These are phyloP conservation scores for Oceanodroma tethys DNA, from an alignment of 2,113 vertebrate species.

Conservation along the genomic window DNA sequence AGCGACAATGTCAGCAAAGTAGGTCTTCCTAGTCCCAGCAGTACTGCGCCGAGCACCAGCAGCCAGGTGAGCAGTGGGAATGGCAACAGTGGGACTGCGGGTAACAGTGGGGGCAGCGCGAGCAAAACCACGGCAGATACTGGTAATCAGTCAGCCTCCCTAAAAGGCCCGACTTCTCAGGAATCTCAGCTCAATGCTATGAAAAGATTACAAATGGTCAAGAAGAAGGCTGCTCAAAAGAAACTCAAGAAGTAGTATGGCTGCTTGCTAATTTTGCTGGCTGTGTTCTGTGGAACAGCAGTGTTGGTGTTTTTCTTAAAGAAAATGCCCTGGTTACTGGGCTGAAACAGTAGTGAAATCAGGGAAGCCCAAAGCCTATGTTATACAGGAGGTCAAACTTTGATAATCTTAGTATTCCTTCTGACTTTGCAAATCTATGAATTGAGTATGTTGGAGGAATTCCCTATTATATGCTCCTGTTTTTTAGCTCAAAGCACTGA, in stretches of 20 bases:
- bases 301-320: background rate
- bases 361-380: background rate
- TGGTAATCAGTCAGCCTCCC: constrained; percentile 60
- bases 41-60: constrained; percentile 63
- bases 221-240: constrained; percentile 98
- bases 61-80: constrained; percentile 58
- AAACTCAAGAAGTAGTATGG: constrained; percentile 88
- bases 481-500: background rate
- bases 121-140: constrained; percentile 72
- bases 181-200: constrained; percentile 97
- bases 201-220: constrained; percentile 95
- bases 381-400: background rate
- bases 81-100: constrained; percentile 70
- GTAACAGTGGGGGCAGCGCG: constrained; percentile 22
- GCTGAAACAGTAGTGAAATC: background rate
- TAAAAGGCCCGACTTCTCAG: constrained; percentile 91
- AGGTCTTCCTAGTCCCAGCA: constrained; percentile 77
- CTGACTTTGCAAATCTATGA: background rate
- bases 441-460: background rate
- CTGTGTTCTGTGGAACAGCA: background rate
- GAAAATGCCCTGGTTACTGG: background rate
- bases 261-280: background rate
- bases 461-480: background rate
- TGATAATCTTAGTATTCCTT: background rate
- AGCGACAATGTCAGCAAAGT: constrained; percentile 87